Percentiles rank a stretch among this genome's conserved stretches.
Conservation (phyloP, 2,113 vertebrate species). For the Heloderma charlesbogerti region DNA sequence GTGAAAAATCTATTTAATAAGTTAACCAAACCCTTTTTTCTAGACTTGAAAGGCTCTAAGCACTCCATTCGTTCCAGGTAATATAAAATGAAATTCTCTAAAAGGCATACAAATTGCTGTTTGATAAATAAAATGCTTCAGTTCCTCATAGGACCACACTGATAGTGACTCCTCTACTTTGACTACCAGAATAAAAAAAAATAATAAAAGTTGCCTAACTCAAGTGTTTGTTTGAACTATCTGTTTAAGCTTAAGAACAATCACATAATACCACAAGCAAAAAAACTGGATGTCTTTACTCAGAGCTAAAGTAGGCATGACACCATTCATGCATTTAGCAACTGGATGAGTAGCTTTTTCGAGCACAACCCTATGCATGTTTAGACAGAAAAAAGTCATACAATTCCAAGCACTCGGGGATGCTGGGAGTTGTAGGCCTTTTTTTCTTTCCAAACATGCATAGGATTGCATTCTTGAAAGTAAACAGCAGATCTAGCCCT, state of each 20-base stretch:
- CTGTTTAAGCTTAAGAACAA: neutral
- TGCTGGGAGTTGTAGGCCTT: too few species aligned
- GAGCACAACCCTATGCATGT: too few species aligned
- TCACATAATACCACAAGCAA: neutral
- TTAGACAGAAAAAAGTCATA: too few species aligned
- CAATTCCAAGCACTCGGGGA: too few species aligned
- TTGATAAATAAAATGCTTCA: constrained; percentile 18
- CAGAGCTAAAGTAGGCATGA: neutral
- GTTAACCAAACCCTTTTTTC: neutral
- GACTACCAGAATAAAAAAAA: constrained; percentile 15
- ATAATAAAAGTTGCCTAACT: neutral
- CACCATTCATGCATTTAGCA: neutral
- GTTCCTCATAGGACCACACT: neutral
- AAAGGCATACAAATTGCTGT: neutral
- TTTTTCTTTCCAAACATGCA: too few species aligned
- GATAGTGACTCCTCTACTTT: constrained; percentile 1
- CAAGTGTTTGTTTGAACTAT: neutral
- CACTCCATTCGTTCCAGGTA: neutral
- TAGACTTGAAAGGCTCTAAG: neutral
- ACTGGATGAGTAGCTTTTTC: neutral
- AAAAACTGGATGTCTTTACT: constrained; percentile 27
- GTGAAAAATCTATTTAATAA: neutral
- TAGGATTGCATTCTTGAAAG: too few species aligned
- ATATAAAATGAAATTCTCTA: neutral
- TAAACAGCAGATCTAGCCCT: too few species aligned